phyloP scores from a whole-genome alignment of 1,140 invertebrate species.

The Drosophila mojavensis region DNA sequence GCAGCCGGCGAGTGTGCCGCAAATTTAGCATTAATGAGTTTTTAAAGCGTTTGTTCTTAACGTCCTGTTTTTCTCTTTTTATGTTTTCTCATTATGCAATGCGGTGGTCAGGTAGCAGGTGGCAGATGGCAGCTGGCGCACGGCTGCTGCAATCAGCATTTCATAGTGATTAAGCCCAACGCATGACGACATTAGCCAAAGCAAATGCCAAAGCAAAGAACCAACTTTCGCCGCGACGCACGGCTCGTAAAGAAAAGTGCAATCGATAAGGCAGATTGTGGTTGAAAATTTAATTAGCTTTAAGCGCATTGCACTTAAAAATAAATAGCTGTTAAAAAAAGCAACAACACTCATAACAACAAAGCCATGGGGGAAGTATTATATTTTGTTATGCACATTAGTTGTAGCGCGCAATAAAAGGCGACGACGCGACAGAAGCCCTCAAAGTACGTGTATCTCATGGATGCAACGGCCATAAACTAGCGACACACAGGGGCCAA shows the following conservation, averaged over 20 bases:
- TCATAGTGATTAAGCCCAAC: conserved; percentile 44
- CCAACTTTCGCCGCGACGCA: conserved; percentile 23
- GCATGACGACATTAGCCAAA: conserved; percentile 31
- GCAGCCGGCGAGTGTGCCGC: conserved; percentile 15
- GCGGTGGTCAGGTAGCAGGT: neutral
- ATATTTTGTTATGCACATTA: conserved; percentile 49
- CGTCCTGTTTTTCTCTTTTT: conserved; percentile 1
- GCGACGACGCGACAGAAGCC: conserved; percentile 55
- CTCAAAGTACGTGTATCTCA: conserved; percentile 65
- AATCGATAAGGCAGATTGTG: conserved; percentile 53
- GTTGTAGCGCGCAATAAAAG: conserved; percentile 40
- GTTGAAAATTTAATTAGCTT: conserved; percentile 72
- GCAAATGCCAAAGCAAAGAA: conserved; percentile 9
- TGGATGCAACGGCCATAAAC: conserved; percentile 68
- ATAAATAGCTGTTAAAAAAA: conserved; percentile 26
- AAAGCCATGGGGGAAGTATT: conserved; percentile 24
- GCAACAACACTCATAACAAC: conserved; percentile 2
- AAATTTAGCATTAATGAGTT: conserved; percentile 48
- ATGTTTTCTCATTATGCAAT: too few species aligned
- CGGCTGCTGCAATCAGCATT: conserved; percentile 43
- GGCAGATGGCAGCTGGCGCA: conserved; percentile 6
- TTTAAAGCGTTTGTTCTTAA: conserved; percentile 47
- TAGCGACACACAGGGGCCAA: conserved; percentile 46
- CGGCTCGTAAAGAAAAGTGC: conserved; percentile 35
- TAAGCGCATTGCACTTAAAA: conserved; percentile 60